Evolutionary conservation across 2,113 vertebrate species (phyloP), one percentile per base, ranked within the genome.

Genomic region (Pteronura brasiliensis): DNA sequence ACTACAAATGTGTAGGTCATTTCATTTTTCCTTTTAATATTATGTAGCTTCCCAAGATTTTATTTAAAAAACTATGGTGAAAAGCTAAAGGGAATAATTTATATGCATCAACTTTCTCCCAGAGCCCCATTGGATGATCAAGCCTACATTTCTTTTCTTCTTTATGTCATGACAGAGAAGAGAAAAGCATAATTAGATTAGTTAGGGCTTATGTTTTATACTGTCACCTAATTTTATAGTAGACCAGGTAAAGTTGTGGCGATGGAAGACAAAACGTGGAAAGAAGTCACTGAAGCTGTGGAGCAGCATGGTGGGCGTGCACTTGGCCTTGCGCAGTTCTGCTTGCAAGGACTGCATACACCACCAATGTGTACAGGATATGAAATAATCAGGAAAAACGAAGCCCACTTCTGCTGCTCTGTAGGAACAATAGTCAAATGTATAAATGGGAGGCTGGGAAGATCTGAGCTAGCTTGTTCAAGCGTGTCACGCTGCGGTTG

Each of bases 161-260:
- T 85, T 61, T 94, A 57, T 86, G 29, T 86, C 74, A 95, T 90
- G 42, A n/a, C 71, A 76, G 59, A 97, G 69, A 98, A 67, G 94
- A 47, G 0, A 6, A 93, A 97, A 85, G 2, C n/a, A 25, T 97
- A 98, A 98, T 91, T 97, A 92, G 96, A 97, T 98, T 97, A 96
- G 95, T 95, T 88, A 88, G 97, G 80, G 81, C 85, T 92, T 97
- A 25, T 96, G 96, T 88, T 90, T 90, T 97, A 80, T 59, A 96
- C 87, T 94, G 93, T 39, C 91, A 93, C 65, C 97, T 97, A 92
- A 97, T 89, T 94, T 91, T 83, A 85, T 94, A 92, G 83, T 71
- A 91, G 93, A 98, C 88, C 49, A 82, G 77, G 76, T 39, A 42
- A 34, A 79, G 90, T 96, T 97, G 92, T 92, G 95, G 17, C 95